Conservation (phyloP, 2,113 vertebrate genomes). For the Megaceryle maxima region DNA sequence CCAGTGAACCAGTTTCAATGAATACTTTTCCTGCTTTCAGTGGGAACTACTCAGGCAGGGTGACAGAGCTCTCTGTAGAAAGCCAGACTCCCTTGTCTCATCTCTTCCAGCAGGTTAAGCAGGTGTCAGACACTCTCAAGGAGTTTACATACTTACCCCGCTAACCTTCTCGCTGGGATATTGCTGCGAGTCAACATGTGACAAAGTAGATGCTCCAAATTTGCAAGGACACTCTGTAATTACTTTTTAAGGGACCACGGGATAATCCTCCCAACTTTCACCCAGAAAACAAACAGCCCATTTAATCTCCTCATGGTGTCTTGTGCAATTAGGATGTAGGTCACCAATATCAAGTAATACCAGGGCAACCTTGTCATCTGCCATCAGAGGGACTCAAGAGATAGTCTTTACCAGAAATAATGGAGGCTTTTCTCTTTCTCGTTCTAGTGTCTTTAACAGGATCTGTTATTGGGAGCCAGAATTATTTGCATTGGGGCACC, state of each 20-base stretch:
- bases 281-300: constrained; percentile 31
- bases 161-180: not conserved
- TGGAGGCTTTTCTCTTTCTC: too few relatives aligned
- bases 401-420: too few relatives aligned
- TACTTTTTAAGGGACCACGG: not conserved
- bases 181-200: constrained; percentile 25
- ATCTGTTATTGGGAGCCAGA: not conserved
- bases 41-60: not conserved
- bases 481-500: not conserved
- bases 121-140: constrained; percentile 42
- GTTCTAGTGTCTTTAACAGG: not conserved
- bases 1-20: fast-evolving
- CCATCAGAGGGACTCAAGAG: not conserved
- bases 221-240: constrained; percentile 12
- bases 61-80: not conserved
- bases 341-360: constrained; percentile 4
- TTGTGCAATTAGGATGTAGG: constrained; percentile 55
- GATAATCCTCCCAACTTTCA: constrained; percentile 50
- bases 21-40: not conserved
- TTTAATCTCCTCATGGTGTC: not conserved
- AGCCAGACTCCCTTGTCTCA: not conserved
- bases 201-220: constrained; percentile 6
- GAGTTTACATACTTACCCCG: not conserved
- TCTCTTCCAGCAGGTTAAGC: constrained; percentile 31
- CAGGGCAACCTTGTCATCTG: not conserved